phyloP scores from a whole-genome alignment of 1,140 invertebrate genomes.

The Parasteatoda tepidariorum region DNA sequence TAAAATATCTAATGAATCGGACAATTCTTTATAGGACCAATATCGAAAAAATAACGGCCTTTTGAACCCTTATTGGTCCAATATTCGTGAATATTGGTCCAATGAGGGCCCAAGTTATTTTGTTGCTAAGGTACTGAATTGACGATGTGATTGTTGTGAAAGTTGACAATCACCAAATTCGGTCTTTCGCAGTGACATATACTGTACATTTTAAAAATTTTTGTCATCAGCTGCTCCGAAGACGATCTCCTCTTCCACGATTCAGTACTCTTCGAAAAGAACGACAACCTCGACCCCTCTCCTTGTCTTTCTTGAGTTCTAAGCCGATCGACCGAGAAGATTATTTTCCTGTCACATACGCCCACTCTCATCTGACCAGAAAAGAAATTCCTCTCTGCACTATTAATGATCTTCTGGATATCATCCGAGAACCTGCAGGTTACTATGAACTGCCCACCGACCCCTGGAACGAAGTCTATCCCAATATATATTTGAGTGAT shows the following conservation, averaged over 20 bases:
- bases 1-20: too few relatives aligned
- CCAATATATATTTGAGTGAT: constrained; percentile 63
- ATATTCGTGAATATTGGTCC: too few relatives aligned
- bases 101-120: too few relatives aligned
- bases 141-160: too few relatives aligned
- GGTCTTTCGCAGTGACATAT: too few relatives aligned
- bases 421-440: constrained; percentile 67
- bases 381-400: constrained; percentile 63
- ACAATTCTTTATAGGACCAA: too few relatives aligned
- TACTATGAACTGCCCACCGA: constrained; percentile 67
- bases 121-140: too few relatives aligned
- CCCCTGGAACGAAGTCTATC: constrained; percentile 68
- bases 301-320: not conserved
- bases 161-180: too few relatives aligned
- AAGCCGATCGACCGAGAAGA: not conserved
- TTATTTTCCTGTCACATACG: not conserved
- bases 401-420: constrained; percentile 66
- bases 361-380: constrained; percentile 10
- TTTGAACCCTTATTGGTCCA: too few relatives aligned
- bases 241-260: not conserved
- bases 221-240: too few relatives aligned
- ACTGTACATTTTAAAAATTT: too few relatives aligned
- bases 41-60: too few relatives aligned
- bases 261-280: constrained; percentile 27
- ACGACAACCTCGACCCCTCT: not conserved